phyloP scores from a whole-genome alignment of 2,113 vertebrate species.

The Cranoglanis bouderius region DNA sequence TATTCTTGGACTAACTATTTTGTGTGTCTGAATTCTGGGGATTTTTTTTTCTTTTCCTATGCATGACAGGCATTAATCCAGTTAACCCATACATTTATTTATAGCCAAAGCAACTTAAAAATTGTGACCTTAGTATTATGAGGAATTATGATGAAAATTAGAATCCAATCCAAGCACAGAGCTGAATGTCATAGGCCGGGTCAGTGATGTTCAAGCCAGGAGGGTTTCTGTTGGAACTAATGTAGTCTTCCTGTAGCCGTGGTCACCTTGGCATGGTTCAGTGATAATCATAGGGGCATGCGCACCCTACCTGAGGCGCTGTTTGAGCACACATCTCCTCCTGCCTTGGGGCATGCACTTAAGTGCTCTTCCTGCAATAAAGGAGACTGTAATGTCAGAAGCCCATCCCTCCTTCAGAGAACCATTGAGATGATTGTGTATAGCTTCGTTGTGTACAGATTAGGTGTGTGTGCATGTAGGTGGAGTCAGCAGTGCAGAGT shows the following conservation, averaged over 20 bases:
- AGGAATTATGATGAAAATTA: not conserved
- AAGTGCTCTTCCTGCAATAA: not conserved
- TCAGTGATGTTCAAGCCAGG: too few relatives aligned
- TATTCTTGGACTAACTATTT: not conserved
- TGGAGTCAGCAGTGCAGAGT: not conserved
- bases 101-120: not conserved
- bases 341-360: not conserved
- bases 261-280: not conserved
- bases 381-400: not conserved
- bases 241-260: not conserved
- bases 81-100: not conserved
- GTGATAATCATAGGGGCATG: not conserved
- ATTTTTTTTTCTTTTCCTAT: not conserved
- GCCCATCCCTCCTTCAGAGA: not conserved
- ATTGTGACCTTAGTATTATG: not conserved
- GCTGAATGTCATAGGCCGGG: not conserved
- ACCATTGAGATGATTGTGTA: not conserved
- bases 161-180: not conserved
- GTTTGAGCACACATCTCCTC: not conserved
- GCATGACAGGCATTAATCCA: not conserved
- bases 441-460: not conserved
- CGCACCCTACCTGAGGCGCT: not conserved
- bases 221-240: not conserved
- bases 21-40: not conserved
- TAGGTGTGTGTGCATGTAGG: not conserved